These are phyloP conservation scores for Rousettus leschenaultii DNA, from an alignment of 2,113 vertebrate species.

Conservation along the genomic window DNA sequence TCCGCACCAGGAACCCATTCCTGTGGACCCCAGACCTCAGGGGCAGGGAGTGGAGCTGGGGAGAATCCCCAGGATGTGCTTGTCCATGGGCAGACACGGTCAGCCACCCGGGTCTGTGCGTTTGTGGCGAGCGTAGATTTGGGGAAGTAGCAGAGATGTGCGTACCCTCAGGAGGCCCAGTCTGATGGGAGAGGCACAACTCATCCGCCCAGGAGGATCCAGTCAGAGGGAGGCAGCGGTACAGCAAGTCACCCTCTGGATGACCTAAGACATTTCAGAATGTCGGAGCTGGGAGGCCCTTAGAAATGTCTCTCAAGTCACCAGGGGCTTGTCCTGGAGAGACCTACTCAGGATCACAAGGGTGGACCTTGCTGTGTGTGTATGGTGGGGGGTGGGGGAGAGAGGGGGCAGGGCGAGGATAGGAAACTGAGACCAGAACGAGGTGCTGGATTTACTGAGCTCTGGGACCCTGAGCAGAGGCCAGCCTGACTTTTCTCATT, in stretches of 20 bases:
- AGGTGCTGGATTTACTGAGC: background rate
- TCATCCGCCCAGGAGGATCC: background rate
- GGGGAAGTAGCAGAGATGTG: background rate
- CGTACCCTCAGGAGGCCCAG: too few relatives aligned
- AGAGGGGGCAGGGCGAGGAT: too few relatives aligned
- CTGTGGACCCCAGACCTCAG: background rate
- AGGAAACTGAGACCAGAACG: background rate
- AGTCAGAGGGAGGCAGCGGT: fast-evolving
- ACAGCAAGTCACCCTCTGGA: background rate
- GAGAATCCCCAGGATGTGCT: background rate
- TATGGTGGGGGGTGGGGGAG: fast-evolving
- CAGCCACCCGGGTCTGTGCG: background rate
- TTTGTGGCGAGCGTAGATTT: background rate
- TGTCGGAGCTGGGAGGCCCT: background rate
- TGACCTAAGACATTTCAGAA: background rate
- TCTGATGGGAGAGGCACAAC: background rate
- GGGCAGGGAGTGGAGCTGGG: background rate
- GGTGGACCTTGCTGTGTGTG: too few relatives aligned
- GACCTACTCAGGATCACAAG: background rate
- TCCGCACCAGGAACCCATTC: background rate
- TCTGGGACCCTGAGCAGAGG: background rate
- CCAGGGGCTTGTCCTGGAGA: background rate
- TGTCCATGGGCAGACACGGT: fast-evolving
- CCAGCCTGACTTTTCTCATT: background rate
- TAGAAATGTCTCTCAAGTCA: background rate